phyloP scores from a whole-genome alignment of 2,888 invertebrate species.

The Tetranychus truncatus region DNA sequence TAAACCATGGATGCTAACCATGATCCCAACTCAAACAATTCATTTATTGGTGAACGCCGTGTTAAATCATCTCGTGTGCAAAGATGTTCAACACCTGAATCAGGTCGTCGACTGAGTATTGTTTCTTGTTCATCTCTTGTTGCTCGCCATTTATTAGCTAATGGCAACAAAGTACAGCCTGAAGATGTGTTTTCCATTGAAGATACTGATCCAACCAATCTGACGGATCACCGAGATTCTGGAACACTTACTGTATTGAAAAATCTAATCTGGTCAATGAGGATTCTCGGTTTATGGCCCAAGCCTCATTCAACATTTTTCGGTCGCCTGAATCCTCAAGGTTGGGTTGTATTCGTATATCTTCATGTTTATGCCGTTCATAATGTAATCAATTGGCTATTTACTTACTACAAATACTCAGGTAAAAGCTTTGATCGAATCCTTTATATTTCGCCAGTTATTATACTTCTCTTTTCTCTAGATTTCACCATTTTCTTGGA shows the following conservation, averaged over 20 bases:
- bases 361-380: constrained; percentile 5
- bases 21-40: too few species aligned
- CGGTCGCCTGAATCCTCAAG: background rate
- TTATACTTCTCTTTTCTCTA: background rate
- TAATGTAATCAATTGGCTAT: constrained; percentile 3
- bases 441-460: background rate
- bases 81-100: background rate
- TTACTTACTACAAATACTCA: background rate
- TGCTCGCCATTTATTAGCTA: background rate
- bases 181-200: background rate
- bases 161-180: background rate
- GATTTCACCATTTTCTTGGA: background rate
- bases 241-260: background rate
- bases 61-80: background rate
- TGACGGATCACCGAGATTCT: background rate
- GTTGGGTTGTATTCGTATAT: constrained; percentile 2
- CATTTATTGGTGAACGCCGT: background rate
- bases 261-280: constrained; percentile 1
- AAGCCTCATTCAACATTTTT: background rate
- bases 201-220: background rate
- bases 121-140: background rate
- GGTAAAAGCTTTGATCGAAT: background rate
- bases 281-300: constrained; percentile 7
- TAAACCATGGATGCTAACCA: too few species aligned
- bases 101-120: background rate